These are phyloP conservation scores for Gallirallus australis DNA, from an alignment of 2,797 vertebrate genomes.

Conservation along the genomic window DNA sequence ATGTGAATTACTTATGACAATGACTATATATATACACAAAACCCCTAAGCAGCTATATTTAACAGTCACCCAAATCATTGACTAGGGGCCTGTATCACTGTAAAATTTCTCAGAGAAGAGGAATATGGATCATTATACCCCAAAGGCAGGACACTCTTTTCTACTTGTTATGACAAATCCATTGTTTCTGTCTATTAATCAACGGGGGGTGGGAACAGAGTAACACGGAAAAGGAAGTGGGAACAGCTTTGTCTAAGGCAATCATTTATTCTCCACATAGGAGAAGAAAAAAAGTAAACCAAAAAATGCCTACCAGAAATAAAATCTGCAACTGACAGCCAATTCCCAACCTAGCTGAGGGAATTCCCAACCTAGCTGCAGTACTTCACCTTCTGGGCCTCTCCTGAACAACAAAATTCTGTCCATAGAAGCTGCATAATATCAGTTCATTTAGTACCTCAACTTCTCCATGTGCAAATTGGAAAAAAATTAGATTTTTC, in stretches of 20 bases:
- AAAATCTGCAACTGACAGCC: not conserved
- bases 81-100: not conserved
- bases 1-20: not conserved
- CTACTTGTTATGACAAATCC: conserved; percentile 10
- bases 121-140: not conserved
- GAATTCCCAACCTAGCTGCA: not conserved
- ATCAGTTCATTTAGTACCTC: not conserved
- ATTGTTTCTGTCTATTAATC: not conserved
- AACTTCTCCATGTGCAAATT: not conserved
- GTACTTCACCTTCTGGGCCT: not conserved
- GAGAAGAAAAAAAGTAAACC: not conserved
- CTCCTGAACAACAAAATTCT: not conserved
- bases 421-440: not conserved
- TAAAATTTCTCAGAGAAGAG: not conserved
- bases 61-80: not conserved
- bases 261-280: not conserved
- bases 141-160: not conserved
- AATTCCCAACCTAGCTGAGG: not conserved
- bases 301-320: not conserved
- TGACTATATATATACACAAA: not conserved
- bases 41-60: not conserved
- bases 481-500: not conserved
- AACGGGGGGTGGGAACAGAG: not conserved
- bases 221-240: not conserved
- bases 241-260: not conserved